Evolutionary conservation across 2,888 invertebrate genomes (phyloP).

Genomic region (Biston stratarius): DNA sequence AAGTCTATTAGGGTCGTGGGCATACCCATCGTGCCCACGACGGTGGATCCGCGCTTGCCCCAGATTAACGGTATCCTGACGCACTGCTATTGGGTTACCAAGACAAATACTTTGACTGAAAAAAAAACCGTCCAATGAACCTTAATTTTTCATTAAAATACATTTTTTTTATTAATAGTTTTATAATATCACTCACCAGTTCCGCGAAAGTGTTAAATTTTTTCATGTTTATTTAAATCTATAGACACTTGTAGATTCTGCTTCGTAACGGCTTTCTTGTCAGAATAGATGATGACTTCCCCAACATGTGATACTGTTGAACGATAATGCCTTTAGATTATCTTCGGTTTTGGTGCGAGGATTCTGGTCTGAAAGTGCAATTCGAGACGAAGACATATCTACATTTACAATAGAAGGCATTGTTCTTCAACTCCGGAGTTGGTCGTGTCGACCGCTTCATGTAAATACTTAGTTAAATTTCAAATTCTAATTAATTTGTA

Average conservation of each 20-base stretch:
- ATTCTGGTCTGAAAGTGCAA: slow-evolving; percentile 24
- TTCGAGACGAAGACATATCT: slow-evolving; percentile 21
- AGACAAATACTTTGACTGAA: too few species aligned
- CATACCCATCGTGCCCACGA: too few species aligned
- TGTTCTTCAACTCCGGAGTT: slow-evolving; percentile 3
- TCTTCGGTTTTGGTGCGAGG: slow-evolving; percentile 7
- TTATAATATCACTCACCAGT: too few species aligned
- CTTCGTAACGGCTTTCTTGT: not conserved
- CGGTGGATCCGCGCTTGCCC: too few species aligned
- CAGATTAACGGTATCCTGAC: too few species aligned
- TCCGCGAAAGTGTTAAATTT: too few species aligned
- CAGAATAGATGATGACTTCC: not conserved
- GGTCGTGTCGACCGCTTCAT: slow-evolving; percentile 45
- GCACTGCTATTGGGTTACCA: too few species aligned
- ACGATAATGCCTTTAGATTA: slow-evolving; percentile 7
- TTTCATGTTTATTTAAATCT: not conserved
- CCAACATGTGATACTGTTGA: slow-evolving; percentile 16
- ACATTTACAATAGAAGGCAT: slow-evolving; percentile 5
- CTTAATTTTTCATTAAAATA: too few species aligned
- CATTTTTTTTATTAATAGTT: too few species aligned
- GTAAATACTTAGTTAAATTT: slow-evolving; percentile 83
- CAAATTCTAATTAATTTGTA: slow-evolving; percentile 71
- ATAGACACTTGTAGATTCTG: not conserved
- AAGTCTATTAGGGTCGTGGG: too few species aligned
- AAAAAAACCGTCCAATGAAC: too few species aligned